Evolutionary conservation across 2,888 invertebrate species (phyloP).

Genomic region (Drosophila koepferae): DNA sequence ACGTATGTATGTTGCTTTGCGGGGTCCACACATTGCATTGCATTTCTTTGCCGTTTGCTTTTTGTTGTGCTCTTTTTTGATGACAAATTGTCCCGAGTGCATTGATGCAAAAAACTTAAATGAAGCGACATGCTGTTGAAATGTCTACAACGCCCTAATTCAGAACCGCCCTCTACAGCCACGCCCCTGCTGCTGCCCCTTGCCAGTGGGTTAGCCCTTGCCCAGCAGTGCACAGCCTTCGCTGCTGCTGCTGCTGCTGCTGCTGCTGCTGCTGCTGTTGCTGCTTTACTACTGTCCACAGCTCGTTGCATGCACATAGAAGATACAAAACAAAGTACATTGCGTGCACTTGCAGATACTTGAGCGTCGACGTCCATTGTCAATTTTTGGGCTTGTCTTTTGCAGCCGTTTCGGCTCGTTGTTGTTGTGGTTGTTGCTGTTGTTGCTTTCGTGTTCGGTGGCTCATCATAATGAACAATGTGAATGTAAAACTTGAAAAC

Average conservation of each 20-base stretch:
- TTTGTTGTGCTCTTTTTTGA: constrained; percentile 46
- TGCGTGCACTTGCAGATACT: constrained; percentile 78
- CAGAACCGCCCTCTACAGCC: constrained; percentile 21
- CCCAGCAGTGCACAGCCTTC: not conserved
- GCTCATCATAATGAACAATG: constrained; percentile 74
- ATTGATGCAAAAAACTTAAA: constrained; percentile 81
- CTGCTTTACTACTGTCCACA: constrained; percentile 16
- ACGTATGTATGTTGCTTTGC: not conserved
- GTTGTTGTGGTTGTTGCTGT: constrained; percentile 4
- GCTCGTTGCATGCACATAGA: constrained; percentile 45
- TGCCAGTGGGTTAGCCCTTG: constrained; percentile 39
- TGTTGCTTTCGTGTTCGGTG: constrained; percentile 56
- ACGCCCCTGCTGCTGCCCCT: not conserved
- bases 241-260: no score
- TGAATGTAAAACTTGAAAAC: constrained; percentile 66
- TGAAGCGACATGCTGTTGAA: constrained; percentile 81
- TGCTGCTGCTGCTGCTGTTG: constrained; percentile 8
- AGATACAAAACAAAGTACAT: constrained; percentile 62
- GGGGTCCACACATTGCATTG: constrained; percentile 16
- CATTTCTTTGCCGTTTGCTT: constrained; percentile 7
- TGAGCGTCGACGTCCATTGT: constrained; percentile 67
- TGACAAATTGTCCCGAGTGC: constrained; percentile 81
- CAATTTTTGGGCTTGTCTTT: constrained; percentile 61
- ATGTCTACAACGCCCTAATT: constrained; percentile 72
- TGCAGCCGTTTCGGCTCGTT: constrained; percentile 16